These are phyloP conservation scores for Microhierax caerulescens DNA, from an alignment of 2,797 vertebrate species.

Conservation along the genomic window DNA sequence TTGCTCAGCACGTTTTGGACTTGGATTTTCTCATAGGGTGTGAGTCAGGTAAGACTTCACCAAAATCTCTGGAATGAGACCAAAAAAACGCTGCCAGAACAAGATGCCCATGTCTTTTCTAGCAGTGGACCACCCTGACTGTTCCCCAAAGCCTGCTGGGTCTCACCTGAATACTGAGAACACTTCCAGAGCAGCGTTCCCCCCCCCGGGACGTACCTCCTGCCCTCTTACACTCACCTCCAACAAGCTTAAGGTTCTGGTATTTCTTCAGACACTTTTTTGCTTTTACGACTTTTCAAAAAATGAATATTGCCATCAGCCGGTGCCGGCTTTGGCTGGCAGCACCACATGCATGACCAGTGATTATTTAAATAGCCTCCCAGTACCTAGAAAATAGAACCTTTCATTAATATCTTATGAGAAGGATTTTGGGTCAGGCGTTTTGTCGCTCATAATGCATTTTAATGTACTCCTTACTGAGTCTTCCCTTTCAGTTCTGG, in stretches of 20 bases:
- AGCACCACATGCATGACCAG: neutral
- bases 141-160: neutral
- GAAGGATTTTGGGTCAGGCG: constrained; percentile 7
- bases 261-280: neutral
- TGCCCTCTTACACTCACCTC: neutral
- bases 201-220: neutral
- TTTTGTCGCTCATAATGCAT: neutral
- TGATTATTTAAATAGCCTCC: neutral
- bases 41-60: neutral
- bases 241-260: neutral
- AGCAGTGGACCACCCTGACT: neutral
- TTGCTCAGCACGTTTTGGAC: neutral
- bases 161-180: neutral
- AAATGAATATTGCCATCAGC: neutral
- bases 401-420: constrained; percentile 23
- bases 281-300: neutral
- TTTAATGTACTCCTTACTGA: constrained; percentile 9
- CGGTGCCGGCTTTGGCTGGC: neutral
- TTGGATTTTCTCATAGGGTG: neutral
- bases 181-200: neutral
- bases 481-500: neutral
- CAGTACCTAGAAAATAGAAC: neutral
- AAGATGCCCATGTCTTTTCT: accelerated
- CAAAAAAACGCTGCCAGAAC: neutral
- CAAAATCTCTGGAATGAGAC: neutral